A percentile compares a stretch with the other conserved stretches of the same genome.
phyloP scores from a whole-genome alignment of 2,888 invertebrate genomes.

The Synergus laeviventris region DNA sequence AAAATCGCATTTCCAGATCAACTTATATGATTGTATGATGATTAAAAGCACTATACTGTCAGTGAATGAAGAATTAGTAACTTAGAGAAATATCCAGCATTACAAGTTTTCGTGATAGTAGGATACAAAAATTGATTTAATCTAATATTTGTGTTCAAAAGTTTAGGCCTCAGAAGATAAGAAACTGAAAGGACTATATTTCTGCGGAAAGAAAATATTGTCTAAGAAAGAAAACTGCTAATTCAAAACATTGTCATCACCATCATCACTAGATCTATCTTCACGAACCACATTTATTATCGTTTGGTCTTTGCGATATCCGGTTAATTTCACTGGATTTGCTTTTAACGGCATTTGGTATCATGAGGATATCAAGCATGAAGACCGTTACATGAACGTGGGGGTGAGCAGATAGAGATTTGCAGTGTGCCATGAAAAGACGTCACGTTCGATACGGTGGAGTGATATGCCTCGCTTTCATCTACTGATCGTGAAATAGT shows the following conservation, averaged over 20 bases:
- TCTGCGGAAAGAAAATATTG: no score
- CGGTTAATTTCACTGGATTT: background rate
- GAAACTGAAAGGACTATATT: no score
- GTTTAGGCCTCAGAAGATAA: no score
- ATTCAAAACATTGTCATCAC: background rate
- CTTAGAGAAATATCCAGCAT: background rate
- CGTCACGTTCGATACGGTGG: background rate
- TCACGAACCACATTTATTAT: background rate
- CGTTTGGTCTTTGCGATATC: background rate
- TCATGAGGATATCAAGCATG: background rate
- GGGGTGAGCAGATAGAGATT: background rate
- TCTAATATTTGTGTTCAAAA: no score
- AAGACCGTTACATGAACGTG: constrained; percentile 30
- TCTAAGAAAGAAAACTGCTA: no score
- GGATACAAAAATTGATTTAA: background rate
- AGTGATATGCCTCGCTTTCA: background rate
- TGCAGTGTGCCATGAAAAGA: background rate
- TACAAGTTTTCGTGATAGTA: background rate
- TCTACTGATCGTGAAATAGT: no score
- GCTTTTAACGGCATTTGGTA: background rate
- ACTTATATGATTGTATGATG: no score
- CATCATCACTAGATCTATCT: background rate
- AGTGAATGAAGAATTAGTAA: no score
- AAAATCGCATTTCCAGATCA: no score
- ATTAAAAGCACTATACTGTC: no score